A percentile compares a stretch with the other conserved stretches of the same genome.
phyloP scores from a whole-genome alignment of 1,140 invertebrate genomes.

The Sipha flava region DNA sequence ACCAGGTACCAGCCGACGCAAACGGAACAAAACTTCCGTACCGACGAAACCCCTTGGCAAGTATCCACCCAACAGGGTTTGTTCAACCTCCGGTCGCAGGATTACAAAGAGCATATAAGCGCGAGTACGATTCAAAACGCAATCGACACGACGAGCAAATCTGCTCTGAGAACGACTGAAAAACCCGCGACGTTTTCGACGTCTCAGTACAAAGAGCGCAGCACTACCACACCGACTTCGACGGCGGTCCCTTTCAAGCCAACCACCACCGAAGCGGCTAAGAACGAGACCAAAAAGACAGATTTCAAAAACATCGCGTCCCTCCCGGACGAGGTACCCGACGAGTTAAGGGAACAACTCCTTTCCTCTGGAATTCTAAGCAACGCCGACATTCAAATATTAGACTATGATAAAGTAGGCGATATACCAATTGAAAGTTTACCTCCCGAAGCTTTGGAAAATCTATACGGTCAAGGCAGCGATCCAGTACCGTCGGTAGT shows the following conservation, averaged over 20 bases:
- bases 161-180: slow-evolving; percentile 6
- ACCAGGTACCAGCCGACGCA: not conserved
- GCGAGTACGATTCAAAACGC: not conserved
- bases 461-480: slow-evolving; percentile 61
- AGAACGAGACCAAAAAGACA: slow-evolving; percentile 39
- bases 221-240: not conserved
- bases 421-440: slow-evolving; percentile 72
- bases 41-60: slow-evolving; percentile 6
- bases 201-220: not conserved
- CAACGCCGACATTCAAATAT: slow-evolving; percentile 74
- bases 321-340: slow-evolving; percentile 76
- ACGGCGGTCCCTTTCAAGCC: not conserved
- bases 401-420: slow-evolving; percentile 80
- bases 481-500: slow-evolving; percentile 39
- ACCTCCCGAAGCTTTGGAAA: slow-evolving; percentile 73
- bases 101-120: not conserved
- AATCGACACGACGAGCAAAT: not conserved
- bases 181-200: not conserved
- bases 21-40: not conserved
- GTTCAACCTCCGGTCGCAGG: not conserved
- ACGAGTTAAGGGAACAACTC: slow-evolving; percentile 70
- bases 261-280: not conserved
- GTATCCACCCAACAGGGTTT: not conserved
- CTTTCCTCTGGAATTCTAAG: slow-evolving; percentile 74
- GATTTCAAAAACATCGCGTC: slow-evolving; percentile 49